Evolutionary conservation across 2,113 vertebrate species (phyloP).

Genomic region (Nothoprocta pentlandii): DNA sequence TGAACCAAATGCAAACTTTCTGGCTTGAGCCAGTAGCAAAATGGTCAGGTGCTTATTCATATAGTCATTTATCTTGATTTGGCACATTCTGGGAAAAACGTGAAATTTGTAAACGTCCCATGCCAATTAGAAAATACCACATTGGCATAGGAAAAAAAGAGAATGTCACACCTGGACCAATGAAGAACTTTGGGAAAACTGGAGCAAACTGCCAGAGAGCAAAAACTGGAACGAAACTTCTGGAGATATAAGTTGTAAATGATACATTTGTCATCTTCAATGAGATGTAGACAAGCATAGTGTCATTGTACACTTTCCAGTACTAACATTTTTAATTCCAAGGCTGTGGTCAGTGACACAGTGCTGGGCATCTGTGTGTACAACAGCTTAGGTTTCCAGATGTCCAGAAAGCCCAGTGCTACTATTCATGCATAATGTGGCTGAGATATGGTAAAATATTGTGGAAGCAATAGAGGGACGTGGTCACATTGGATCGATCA

Average conservation of each 20-base stretch:
- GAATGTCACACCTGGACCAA: background rate
- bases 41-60: background rate
- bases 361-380: background rate
- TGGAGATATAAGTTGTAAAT: background rate
- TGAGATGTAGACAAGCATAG: background rate
- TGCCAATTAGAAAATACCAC: background rate
- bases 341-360: background rate
- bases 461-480: accelerated
- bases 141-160: background rate
- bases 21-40: background rate
- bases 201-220: background rate
- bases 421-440: background rate
- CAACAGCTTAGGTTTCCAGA: background rate
- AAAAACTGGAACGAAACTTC: background rate
- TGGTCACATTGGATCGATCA: accelerated
- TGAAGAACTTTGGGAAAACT: background rate
- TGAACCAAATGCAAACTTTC: background rate
- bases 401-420: background rate
- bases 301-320: background rate
- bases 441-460: background rate
- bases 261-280: background rate
- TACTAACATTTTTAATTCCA: background rate
- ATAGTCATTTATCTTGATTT: background rate
- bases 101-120: background rate
- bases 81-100: background rate